These are phyloP conservation scores for Cryptus viduatorius DNA, from an alignment of 2,888 invertebrate genomes.

Conservation along the genomic window DNA sequence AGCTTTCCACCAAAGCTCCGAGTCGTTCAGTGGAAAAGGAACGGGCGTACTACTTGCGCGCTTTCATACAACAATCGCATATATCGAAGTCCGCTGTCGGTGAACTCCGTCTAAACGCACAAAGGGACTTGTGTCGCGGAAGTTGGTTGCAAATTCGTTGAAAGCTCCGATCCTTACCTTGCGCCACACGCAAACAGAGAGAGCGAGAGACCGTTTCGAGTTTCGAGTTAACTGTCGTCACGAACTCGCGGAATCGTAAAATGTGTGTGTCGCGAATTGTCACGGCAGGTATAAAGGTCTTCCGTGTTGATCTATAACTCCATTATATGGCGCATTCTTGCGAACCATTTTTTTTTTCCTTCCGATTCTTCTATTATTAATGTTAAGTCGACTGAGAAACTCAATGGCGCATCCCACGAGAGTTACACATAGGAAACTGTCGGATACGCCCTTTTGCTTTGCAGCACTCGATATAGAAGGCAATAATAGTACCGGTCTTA, in stretches of 20 bases:
- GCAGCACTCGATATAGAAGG: background rate
- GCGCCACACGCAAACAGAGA: background rate
- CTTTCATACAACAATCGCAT: slow-evolving; percentile 37
- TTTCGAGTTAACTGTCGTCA: background rate
- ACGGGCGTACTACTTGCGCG: slow-evolving; percentile 12
- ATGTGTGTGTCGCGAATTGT: background rate
- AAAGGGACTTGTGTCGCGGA: slow-evolving; percentile 23
- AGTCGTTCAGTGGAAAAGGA: slow-evolving; percentile 38
- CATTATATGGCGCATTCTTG: background rate
- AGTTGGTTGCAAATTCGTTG: slow-evolving; percentile 41
- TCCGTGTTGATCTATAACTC: background rate
- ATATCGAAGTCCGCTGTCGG: slow-evolving; percentile 19
- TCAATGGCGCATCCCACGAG: too few relatives aligned
- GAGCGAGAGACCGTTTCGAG: background rate
- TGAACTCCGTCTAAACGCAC: slow-evolving; percentile 3
- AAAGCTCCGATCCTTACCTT: slow-evolving; percentile 25
- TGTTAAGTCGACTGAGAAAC: too few relatives aligned
- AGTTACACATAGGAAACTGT: too few relatives aligned
- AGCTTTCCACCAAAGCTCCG: slow-evolving; percentile 40
- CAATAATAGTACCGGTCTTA: background rate
- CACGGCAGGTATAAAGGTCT: background rate
- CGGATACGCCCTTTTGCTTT: too few relatives aligned
- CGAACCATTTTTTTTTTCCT: background rate
- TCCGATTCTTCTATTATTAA: background rate
- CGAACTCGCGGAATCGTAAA: background rate